A percentile compares a stretch with the other conserved stretches of the same genome.
Conservation (phyloP, 1,140 invertebrate genomes). For the Penaeus vannamei region DNA sequence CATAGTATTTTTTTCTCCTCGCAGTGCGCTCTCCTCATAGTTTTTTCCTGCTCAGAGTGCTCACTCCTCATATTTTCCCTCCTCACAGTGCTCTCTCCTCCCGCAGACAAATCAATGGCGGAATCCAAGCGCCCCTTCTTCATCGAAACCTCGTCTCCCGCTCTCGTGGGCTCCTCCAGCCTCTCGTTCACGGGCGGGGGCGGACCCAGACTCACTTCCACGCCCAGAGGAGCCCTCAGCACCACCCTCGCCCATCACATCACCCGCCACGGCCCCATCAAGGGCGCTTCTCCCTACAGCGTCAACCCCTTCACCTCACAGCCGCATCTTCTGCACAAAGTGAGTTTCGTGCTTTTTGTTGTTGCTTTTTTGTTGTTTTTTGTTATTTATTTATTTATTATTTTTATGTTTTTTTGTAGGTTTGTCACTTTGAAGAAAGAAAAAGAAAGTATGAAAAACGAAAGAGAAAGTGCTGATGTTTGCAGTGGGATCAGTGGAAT, state of each 20-base stretch:
- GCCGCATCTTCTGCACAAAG: constrained; percentile 67
- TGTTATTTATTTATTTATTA: neutral
- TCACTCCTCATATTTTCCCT: neutral
- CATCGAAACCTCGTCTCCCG: constrained; percentile 63
- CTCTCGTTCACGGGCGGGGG: constrained; percentile 55
- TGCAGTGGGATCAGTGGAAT: no score
- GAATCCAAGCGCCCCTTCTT: constrained; percentile 65
- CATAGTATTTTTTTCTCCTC: neutral
- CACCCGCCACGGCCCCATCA: constrained; percentile 28
- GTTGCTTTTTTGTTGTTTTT: neutral
- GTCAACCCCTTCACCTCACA: constrained; percentile 67
- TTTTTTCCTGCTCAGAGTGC: neutral
- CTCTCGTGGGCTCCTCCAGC: constrained; percentile 56
- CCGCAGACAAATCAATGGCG: constrained; percentile 59
- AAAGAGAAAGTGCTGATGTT: no score
- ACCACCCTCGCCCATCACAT: constrained; percentile 57
- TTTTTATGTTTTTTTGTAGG: no score
- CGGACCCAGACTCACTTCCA: constrained; percentile 32
- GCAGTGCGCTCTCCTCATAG: neutral
- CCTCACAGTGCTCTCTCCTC: neutral
- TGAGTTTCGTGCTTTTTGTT: neutral
- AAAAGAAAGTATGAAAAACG: no score
- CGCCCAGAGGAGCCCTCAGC: constrained; percentile 42
- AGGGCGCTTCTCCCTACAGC: constrained; percentile 60
- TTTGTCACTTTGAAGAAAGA: no score